A percentile compares a stretch with the other conserved stretches of the same genome.
Conservation (phyloP, 2,113 vertebrate genomes). For the Pteropus alecto region DNA sequence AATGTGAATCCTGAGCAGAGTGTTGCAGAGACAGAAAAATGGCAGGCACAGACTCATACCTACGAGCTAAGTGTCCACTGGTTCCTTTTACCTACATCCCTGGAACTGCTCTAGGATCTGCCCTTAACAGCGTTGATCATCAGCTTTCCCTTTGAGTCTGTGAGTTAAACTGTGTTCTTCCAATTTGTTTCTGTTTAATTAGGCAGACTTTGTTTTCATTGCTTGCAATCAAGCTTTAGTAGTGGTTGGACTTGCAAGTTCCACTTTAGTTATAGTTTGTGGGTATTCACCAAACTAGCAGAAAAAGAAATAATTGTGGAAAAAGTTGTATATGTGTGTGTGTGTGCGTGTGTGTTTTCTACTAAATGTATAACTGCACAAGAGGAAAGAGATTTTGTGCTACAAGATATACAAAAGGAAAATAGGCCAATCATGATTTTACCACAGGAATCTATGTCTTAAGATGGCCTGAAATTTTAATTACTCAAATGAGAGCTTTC, state of each 20-base stretch:
- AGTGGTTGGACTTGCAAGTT: neutral
- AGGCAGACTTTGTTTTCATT: neutral
- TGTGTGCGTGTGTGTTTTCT: neutral
- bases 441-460: conserved; percentile 14
- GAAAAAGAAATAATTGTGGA: neutral
- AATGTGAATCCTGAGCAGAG: neutral
- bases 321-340: neutral
- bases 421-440: conserved; percentile 19
- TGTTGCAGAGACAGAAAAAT: neutral
- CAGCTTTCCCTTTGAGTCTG: neutral
- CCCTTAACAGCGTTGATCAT: neutral
- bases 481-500: conserved; percentile 35
- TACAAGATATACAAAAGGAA: conserved; percentile 24
- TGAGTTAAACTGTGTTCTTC: neutral
- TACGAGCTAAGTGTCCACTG: neutral
- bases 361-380: neutral
- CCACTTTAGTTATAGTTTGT: neutral
- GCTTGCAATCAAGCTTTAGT: neutral
- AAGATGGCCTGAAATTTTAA: conserved; percentile 32
- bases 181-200: conserved; percentile 7
- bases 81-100: neutral
- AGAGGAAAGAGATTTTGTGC: conserved; percentile 8
- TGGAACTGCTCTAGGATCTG: neutral
- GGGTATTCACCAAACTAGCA: neutral
- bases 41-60: neutral